These are phyloP conservation scores for Parasteatoda tepidariorum DNA, from an alignment of 1,140 invertebrate genomes.

Conservation along the genomic window DNA sequence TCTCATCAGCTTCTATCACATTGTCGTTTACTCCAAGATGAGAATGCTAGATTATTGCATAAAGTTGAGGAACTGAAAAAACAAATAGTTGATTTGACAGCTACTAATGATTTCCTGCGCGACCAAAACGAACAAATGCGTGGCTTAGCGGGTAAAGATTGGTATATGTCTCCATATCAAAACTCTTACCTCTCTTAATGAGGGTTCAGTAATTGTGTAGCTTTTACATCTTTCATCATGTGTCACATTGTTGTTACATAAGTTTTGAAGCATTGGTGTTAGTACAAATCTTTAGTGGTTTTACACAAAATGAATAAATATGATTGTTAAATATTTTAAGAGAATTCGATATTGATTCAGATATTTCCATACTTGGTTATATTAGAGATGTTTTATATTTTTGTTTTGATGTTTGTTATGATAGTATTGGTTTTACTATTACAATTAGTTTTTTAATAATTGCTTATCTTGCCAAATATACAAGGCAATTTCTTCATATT, in stretches of 20 bases:
- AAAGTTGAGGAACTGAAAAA: slow-evolving; percentile 81
- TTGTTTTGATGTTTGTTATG: too few species aligned
- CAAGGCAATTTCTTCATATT: too few species aligned
- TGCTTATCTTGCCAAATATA: too few species aligned
- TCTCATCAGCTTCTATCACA: slow-evolving; percentile 26
- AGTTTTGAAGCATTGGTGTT: slow-evolving; percentile 59
- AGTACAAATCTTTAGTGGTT: slow-evolving; percentile 52
- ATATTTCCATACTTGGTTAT: too few species aligned
- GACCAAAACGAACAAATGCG: slow-evolving; percentile 83
- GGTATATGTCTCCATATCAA: slow-evolving; percentile 52
- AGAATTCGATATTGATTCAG: too few species aligned
- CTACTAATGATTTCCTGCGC: slow-evolving; percentile 82
- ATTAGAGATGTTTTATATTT: too few species aligned
- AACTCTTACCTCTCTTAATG: slow-evolving; percentile 45
- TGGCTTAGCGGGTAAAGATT: slow-evolving; percentile 73
- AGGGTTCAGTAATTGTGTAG: slow-evolving; percentile 13
- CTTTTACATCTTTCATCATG: slow-evolving; percentile 39
- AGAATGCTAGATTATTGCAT: slow-evolving; percentile 77
- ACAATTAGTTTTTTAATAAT: too few species aligned
- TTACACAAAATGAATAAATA: neutral
- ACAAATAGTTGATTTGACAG: slow-evolving; percentile 77
- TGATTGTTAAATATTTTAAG: too few species aligned
- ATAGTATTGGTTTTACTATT: too few species aligned
- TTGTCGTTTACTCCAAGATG: slow-evolving; percentile 74
- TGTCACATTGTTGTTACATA: slow-evolving; percentile 56